A percentile compares a stretch with the other conserved stretches of the same genome.
Evolutionary conservation across 2,797 vertebrate species (phyloP).

Genomic region (Argyrosomus regius): DNA sequence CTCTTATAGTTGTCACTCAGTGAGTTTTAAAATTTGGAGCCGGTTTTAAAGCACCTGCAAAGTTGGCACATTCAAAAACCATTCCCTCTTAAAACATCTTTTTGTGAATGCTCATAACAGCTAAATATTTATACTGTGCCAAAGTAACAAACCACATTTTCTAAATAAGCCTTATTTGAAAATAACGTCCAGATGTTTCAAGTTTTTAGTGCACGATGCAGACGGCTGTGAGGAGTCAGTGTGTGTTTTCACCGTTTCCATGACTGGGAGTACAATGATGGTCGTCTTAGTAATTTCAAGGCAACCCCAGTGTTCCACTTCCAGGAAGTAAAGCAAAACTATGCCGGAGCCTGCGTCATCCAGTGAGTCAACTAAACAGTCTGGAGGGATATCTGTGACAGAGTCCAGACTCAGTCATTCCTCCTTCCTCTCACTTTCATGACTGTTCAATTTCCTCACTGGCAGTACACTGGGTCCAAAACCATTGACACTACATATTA

Average conservation of each 20-base stretch:
- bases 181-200: conserved; percentile 79
- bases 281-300: conserved; percentile 74
- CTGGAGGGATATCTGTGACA: conserved; percentile 77
- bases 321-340: conserved; percentile 77
- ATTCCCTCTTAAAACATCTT: conserved; percentile 59
- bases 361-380: conserved; percentile 80
- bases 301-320: conserved; percentile 71
- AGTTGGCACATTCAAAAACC: conserved; percentile 48
- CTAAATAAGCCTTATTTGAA: conserved; percentile 76
- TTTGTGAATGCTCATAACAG: conserved; percentile 62
- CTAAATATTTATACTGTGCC: conserved; percentile 80
- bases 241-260: conserved; percentile 79
- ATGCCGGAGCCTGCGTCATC: conserved; percentile 80
- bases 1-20: conserved; percentile 17
- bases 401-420: conserved; percentile 77
- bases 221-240: conserved; percentile 59
- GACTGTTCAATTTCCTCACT: conserved; percentile 69
- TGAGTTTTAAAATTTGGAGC: conserved; percentile 26
- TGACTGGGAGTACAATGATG: conserved; percentile 71
- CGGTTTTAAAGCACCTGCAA: conserved; percentile 72
- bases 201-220: conserved; percentile 52
- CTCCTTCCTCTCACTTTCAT: conserved; percentile 66
- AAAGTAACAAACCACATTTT: conserved; percentile 76
- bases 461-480: conserved; percentile 49
- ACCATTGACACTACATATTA: conserved; percentile 41